A percentile compares a stretch with the other conserved stretches of the same genome.
These are phyloP conservation scores for Anoura caudifer DNA, from an alignment of 2,113 vertebrate genomes.

Conservation along the genomic window DNA sequence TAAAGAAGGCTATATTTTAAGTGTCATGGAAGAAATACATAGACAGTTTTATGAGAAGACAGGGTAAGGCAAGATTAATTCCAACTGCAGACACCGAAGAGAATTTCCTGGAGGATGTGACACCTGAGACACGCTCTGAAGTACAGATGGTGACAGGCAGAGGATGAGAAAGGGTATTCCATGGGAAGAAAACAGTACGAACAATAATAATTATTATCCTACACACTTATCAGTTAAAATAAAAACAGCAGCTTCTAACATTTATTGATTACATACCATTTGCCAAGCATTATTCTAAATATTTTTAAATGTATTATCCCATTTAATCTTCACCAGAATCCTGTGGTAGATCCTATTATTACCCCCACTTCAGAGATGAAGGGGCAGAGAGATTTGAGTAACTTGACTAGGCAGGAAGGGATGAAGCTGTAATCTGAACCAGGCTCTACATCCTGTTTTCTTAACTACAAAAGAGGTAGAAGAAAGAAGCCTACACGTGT, in stretches of 20 bases:
- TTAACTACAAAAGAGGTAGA: background rate
- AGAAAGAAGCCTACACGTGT: background rate
- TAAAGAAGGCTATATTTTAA: background rate
- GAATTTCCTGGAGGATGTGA: background rate
- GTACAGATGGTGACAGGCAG: background rate
- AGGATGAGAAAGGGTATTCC: background rate
- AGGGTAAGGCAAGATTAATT: background rate
- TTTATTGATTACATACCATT: background rate
- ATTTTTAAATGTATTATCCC: background rate
- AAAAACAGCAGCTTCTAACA: background rate
- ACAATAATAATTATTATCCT: background rate
- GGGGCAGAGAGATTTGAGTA: background rate
- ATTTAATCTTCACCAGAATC: background rate
- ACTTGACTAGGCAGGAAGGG: background rate
- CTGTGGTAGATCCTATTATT: background rate
- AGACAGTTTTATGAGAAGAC: background rate
- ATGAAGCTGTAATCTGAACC: background rate
- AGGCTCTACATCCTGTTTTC: background rate
- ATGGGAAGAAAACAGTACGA: background rate
- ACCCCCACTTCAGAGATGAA: background rate
- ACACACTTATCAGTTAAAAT: background rate
- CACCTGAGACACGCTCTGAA: background rate
- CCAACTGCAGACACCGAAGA: background rate
- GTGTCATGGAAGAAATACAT: background rate
- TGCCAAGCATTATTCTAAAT: background rate